Percentiles rank a stretch among this genome's conserved stretches.
Evolutionary conservation across 2,113 vertebrate species (phyloP).

Genomic region (Gambusia holbrooki): DNA sequence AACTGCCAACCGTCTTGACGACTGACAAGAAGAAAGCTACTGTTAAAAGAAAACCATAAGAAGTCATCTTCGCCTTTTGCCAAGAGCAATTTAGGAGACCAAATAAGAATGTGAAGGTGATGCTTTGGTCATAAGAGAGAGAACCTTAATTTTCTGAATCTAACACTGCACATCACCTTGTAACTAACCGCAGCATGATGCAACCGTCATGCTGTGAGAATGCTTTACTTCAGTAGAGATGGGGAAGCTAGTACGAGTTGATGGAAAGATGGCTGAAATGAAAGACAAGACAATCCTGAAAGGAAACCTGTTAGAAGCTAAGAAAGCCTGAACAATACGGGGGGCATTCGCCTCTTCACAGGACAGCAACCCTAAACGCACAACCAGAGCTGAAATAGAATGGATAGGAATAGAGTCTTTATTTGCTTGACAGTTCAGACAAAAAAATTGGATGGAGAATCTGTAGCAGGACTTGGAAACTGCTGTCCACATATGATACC

Average conservation of each 20-base stretch:
- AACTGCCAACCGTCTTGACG: too few relatives aligned
- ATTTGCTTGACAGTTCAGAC: neutral
- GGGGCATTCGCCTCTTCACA: neutral
- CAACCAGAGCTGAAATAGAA: neutral
- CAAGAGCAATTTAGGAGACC: too few relatives aligned
- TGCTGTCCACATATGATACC: neutral
- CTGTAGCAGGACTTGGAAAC: neutral
- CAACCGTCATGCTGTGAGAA: neutral
- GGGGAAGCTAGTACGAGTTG: neutral
- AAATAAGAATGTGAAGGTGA: too few relatives aligned
- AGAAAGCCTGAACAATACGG: neutral
- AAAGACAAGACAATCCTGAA: neutral
- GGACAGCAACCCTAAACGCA: neutral
- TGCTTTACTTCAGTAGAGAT: neutral
- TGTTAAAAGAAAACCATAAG: too few relatives aligned
- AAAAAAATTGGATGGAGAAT: neutral
- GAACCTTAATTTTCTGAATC: too few relatives aligned
- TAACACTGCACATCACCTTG: too few relatives aligned
- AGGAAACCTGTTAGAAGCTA: neutral
- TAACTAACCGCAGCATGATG: too few relatives aligned
- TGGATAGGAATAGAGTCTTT: neutral
- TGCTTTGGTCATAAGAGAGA: too few relatives aligned
- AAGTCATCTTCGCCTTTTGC: too few relatives aligned
- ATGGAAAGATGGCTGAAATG: neutral
- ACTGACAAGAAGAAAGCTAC: too few relatives aligned